Conservation (phyloP, 2,888 invertebrate genomes). For the Hoplodrina ambigua region DNA sequence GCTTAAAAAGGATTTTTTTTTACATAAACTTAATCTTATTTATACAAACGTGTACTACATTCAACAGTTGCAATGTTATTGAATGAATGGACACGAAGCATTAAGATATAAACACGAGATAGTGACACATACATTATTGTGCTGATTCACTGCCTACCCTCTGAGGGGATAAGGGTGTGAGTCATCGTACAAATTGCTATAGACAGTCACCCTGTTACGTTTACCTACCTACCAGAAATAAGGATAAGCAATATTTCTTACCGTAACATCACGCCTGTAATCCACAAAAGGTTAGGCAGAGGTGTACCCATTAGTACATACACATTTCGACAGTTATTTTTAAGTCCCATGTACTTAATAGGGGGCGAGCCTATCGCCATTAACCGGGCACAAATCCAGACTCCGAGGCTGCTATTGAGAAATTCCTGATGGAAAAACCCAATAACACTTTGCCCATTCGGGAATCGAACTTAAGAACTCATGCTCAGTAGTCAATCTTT, state of each 20-base stretch:
- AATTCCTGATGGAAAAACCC: too few relatives aligned
- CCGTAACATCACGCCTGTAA: too few relatives aligned
- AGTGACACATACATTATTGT: slow-evolving; percentile 34
- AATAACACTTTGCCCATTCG: too few relatives aligned
- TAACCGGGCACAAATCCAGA: too few relatives aligned
- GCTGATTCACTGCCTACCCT: slow-evolving; percentile 48
- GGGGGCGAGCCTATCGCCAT: too few relatives aligned
- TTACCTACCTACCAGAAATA: neutral
- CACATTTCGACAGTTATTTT: too few relatives aligned
- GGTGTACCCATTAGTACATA: too few relatives aligned
- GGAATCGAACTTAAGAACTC: too few relatives aligned
- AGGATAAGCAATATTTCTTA: neutral
- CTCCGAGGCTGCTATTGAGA: too few relatives aligned
- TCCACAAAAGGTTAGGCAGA: too few relatives aligned
- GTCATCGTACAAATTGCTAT: slow-evolving; percentile 24
- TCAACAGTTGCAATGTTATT: slow-evolving; percentile 8
- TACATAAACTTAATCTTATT: neutral
- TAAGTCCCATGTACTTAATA: too few relatives aligned
- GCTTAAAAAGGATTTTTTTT: neutral
- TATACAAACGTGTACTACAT: neutral
- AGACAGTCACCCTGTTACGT: slow-evolving; percentile 16
- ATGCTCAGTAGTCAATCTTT: too few relatives aligned
- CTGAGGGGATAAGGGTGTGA: slow-evolving; percentile 9
- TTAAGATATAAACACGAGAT: slow-evolving; percentile 34
- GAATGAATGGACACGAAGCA: neutral